Evolutionary conservation across 37 sponge, comb jelly and placozoan species (phyloP), one percentile per base, ranked within the genome.

Genomic region (Halisarca cf. caerulea): DNA sequence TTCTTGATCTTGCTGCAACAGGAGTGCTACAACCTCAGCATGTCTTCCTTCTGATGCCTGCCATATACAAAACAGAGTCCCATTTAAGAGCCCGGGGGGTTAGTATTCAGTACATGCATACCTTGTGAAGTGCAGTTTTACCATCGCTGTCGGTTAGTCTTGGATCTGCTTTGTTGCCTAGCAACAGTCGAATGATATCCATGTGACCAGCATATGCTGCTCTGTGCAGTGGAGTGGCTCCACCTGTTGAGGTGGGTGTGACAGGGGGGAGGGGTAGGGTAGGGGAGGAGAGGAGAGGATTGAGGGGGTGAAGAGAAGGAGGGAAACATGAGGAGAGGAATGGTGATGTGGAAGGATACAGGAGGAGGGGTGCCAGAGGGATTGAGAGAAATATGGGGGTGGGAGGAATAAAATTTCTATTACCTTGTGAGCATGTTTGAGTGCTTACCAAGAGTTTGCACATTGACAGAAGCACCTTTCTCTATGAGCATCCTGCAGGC

Each of bases 91-190:
- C 51, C 51, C 51, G 9, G 9, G 51, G n/a, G 51, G 51, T 11
- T 47, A 47, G 6, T 47, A 47, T 14, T 47, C 51, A 47, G 9
- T 14, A 47, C 51, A 6, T n/a, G 9, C 51, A 47, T 47, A 89
- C 94, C 89, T 94, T 94, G 64, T 94, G 94, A 4, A 91, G 66
- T 5, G 89, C 75, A 55, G 88, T 94, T 41, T 72, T 82, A 0
- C 94, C 94, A 79, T 94, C 94, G 80, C 89, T 83, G 69, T 94
- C 94, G 2, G 42, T 64, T 32, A 88, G 59, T 57, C 37, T 30
- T 17, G 58, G 55, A 62, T 91, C 89, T 60, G 91, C 94, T 2
- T 77, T 47, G 14, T 57, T 23, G 0, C 82, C 54, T 4, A 93
- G 9, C 57, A 94, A 43, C 51, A 82, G 58, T 58, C 66, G 28